These are phyloP conservation scores for Platichthys stellatus DNA, from an alignment of 2,113 vertebrate genomes.

Conservation along the genomic window DNA sequence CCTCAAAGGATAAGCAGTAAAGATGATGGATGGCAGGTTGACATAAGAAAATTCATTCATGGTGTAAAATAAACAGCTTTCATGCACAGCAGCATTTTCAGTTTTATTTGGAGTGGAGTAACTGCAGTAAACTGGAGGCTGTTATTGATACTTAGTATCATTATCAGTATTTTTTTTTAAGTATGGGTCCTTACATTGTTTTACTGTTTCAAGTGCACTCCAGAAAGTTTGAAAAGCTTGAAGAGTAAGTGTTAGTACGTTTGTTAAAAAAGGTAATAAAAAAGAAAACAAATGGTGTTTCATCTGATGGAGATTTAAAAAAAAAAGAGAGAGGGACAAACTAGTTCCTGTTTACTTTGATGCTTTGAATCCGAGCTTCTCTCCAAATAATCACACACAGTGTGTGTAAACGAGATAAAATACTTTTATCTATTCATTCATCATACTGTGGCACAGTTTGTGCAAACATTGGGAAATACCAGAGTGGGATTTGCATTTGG, in stretches of 20 bases:
- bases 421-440: no score
- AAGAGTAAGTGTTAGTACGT: neutral
- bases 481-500: neutral
- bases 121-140: neutral
- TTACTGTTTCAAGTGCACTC: neutral
- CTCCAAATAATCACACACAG: neutral
- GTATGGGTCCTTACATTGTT: neutral
- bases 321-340: neutral
- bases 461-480: neutral
- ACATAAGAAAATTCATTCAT: no score
- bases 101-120: no score
- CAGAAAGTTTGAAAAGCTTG: neutral
- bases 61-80: neutral
- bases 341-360: neutral
- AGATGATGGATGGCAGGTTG: neutral
- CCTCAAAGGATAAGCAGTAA: no score
- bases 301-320: neutral
- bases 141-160: no score
- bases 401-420: neutral
- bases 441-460: neutral
- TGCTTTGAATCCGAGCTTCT: neutral
- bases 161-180: neutral
- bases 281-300: no score
- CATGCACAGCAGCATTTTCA: neutral
- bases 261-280: neutral